Conservation (phyloP, 2,797 vertebrate species). For the Syngnathus acus region DNA sequence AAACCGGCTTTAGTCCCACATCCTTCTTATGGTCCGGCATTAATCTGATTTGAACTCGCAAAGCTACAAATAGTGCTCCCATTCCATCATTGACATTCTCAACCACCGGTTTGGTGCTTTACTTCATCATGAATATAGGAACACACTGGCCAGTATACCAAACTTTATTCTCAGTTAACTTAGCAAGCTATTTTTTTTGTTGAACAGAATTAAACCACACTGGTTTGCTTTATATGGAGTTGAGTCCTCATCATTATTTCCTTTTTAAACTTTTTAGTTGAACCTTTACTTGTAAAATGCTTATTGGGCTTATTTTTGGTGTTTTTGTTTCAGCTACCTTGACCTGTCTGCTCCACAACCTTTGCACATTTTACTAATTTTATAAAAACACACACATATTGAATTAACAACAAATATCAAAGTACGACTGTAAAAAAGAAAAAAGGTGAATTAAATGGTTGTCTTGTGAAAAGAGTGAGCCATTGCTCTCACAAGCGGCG, state of each 20-base stretch:
- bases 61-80: conserved; percentile 8
- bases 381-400: too few relatives aligned
- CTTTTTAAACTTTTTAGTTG: too few relatives aligned
- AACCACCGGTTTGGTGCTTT: conserved; percentile 22
- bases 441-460: neutral
- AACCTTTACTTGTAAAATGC: too few relatives aligned
- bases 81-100: conserved; percentile 16
- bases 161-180: conserved; percentile 46
- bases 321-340: neutral
- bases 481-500: neutral
- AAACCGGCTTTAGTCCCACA: conserved; percentile 15
- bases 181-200: conserved; percentile 3
- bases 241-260: too few relatives aligned
- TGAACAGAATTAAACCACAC: too few relatives aligned
- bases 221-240: too few relatives aligned
- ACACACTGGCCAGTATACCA: neutral
- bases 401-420: too few relatives aligned
- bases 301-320: too few relatives aligned
- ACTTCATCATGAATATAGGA: conserved; percentile 1
- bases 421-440: too few relatives aligned
- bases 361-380: too few relatives aligned
- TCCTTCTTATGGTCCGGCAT: conserved; percentile 20
- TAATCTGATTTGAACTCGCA: neutral
- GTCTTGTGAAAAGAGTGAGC: neutral
- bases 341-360: neutral